Percentiles rank a stretch among this genome's conserved stretches.
Evolutionary conservation across 2,113 vertebrate species (phyloP).

Genomic region (Melospiza melodia): DNA sequence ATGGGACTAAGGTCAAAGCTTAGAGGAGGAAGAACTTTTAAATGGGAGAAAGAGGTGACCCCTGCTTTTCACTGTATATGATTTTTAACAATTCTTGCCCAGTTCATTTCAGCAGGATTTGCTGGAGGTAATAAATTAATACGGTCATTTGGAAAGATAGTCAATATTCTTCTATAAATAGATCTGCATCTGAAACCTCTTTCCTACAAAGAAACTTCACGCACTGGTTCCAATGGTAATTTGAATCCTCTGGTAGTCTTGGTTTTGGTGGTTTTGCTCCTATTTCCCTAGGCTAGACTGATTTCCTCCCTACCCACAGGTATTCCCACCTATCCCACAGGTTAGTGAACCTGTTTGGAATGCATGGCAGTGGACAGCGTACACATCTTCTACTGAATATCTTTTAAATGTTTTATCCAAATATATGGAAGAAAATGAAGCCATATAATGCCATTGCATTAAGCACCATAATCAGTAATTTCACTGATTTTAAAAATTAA

Average conservation of each 20-base stretch:
- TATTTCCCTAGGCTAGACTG: not conserved
- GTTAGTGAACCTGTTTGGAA: not conserved
- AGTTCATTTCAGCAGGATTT: not conserved
- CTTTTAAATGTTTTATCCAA: not conserved
- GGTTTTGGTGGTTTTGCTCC: not conserved
- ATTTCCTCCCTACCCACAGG: not conserved
- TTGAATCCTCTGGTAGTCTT: not conserved
- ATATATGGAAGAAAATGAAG: not conserved
- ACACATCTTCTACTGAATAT: conserved; percentile 1
- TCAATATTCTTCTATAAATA: conserved; percentile 4
- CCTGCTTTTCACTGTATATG: not conserved
- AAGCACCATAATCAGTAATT: not conserved
- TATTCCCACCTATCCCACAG: not conserved
- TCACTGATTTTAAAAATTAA: not conserved
- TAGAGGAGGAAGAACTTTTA: not conserved
- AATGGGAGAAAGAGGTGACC: not conserved
- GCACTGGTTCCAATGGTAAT: not conserved
- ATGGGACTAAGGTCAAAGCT: not conserved
- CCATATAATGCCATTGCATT: not conserved
- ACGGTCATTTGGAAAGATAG: not conserved
- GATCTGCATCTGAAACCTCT: not conserved
- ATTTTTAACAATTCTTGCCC: not conserved
- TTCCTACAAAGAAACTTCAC: not conserved
- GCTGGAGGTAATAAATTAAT: not conserved
- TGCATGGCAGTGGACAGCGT: not conserved